Conservation (phyloP, 2,888 invertebrate genomes). For the Calephelis perditalis region DNA sequence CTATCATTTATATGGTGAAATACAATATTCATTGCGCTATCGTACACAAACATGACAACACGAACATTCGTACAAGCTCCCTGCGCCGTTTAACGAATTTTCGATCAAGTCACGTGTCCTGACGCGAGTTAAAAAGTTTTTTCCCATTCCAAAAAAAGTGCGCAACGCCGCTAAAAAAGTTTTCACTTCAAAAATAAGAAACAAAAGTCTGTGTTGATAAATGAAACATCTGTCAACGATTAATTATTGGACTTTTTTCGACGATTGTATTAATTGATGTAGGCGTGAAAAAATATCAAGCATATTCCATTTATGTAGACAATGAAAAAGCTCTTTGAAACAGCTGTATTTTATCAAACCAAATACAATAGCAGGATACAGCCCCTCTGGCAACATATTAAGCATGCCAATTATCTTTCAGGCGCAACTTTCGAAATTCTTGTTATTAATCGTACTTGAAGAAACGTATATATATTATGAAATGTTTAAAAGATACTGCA, state of each 20-base stretch:
- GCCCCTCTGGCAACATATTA: background rate
- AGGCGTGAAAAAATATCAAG: background rate
- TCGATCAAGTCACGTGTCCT: too few species aligned
- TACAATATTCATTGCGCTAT: too few species aligned
- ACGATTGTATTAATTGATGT: background rate
- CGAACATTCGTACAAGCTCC: too few species aligned
- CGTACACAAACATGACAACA: too few species aligned
- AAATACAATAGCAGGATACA: background rate
- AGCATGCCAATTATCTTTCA: background rate
- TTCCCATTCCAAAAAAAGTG: too few species aligned
- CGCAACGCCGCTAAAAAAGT: too few species aligned
- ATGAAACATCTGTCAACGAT: background rate
- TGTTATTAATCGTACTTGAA: background rate
- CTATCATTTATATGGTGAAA: too few species aligned
- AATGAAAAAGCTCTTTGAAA: background rate
- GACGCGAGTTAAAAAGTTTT: too few species aligned
- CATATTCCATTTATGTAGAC: background rate
- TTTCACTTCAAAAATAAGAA: background rate
- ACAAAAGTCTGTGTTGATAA: background rate
- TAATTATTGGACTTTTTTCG: background rate
- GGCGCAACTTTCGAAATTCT: background rate
- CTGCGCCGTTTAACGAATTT: too few species aligned
- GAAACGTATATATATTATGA: background rate
- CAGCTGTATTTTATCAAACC: background rate
- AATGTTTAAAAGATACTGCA: too few species aligned